Evolutionary conservation across 2,888 invertebrate genomes (phyloP).

Genomic region (Calameuta pallipes): DNA sequence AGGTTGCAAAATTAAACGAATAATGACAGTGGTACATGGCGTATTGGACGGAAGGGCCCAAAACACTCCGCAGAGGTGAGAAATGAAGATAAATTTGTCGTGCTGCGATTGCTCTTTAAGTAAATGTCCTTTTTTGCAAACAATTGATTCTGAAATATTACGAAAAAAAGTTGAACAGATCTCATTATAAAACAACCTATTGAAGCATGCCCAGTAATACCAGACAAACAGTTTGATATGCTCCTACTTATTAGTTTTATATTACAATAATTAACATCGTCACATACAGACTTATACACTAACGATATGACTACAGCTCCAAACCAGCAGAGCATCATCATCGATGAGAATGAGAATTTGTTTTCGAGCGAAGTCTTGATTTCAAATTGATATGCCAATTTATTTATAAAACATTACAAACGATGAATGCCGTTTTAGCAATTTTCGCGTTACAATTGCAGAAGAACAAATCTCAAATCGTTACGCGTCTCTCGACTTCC

Average conservation of each 20-base stretch:
- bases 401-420: slow-evolving; percentile 57
- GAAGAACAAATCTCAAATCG: slow-evolving; percentile 31
- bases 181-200: slow-evolving; percentile 61
- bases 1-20: slow-evolving; percentile 56
- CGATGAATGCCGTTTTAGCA: slow-evolving; percentile 46
- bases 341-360: slow-evolving; percentile 58
- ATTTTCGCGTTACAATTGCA: slow-evolving; percentile 36
- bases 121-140: slow-evolving; percentile 47
- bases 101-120: slow-evolving; percentile 54
- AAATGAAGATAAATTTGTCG: slow-evolving; percentile 58
- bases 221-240: slow-evolving; percentile 58
- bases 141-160: slow-evolving; percentile 46
- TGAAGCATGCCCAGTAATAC: slow-evolving; percentile 56
- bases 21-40: slow-evolving; percentile 62
- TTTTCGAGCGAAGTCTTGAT: slow-evolving; percentile 27
- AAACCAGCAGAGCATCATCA: slow-evolving; percentile 63
- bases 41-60: slow-evolving; percentile 64
- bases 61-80: slow-evolving; percentile 63
- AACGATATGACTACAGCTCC: slow-evolving; percentile 65
- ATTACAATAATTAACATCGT: slow-evolving; percentile 65
- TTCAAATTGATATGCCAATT: slow-evolving; percentile 57
- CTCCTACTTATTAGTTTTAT: slow-evolving; percentile 60
- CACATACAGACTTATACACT: slow-evolving; percentile 63
- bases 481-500: slow-evolving; percentile 9
- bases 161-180: slow-evolving; percentile 46